Evolutionary conservation across 2,797 vertebrate species (phyloP), one percentile per base, ranked within the genome.

Genomic region (Pogoniulus pusillus): DNA sequence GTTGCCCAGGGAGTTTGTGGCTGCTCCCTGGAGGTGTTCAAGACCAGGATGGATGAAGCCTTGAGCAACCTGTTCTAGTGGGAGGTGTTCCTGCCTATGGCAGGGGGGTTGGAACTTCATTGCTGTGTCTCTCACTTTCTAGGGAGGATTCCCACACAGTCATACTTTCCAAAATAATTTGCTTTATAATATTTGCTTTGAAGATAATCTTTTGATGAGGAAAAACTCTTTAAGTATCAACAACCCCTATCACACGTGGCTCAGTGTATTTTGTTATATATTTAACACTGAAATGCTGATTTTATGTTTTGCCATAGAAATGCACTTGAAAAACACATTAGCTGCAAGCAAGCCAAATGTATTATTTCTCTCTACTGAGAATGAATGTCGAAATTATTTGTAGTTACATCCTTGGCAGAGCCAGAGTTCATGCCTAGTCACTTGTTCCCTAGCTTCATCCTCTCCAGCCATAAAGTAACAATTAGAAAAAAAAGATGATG

Each of bases 201-300:
- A 78, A 92, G 89, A 71, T 35, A 73, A 37, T 37, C 29, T 64
- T 65, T 45, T 54, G 12, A 7, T 32, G 29, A 23, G 54, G 10
- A 71, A 49, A 87, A 64, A 2, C 4, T 4, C 29, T n/a, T 77
- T 35, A 62, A 65, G 57, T 49, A 43, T 18, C 49, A 91, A 77
- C 22, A 87, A 70, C 59, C 37, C 64, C 0, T 30, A 23, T n/a
- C 81, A 18, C 49, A 43, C 24, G n/a, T 29, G 34, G 7, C 47
- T 91, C 47, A 59, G 59, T 73, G 41, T 41, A 53, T 79, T 79
- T 76, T 86, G 17, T 39, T 73, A 5, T n/a, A 87, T 20, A 32
- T 57, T 82, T 49, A 75, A 41, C 68, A 60, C 11, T 65, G 86
- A 92, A 91, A 93, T 68, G 69, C 39, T 85, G 83, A 87, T 43